Evolutionary conservation across 2,797 vertebrate species (phyloP).

Genomic region (Gila robusta): DNA sequence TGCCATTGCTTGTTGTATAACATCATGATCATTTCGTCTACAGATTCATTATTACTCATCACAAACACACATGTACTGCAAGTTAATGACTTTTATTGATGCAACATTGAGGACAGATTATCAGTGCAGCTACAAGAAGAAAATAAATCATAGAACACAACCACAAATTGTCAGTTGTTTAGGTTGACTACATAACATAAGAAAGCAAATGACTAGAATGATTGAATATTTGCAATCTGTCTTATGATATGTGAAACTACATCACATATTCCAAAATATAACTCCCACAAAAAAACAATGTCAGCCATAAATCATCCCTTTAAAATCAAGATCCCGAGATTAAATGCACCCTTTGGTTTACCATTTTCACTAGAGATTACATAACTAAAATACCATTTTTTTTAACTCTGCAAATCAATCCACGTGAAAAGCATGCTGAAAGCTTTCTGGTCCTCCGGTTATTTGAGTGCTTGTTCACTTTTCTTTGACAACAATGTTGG

Average conservation of each 20-base stretch:
- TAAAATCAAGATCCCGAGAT: neutral
- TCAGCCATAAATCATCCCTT: neutral
- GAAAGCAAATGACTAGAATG: neutral
- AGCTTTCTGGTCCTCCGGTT: neutral
- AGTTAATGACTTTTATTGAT: conserved; percentile 37
- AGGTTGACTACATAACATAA: neutral
- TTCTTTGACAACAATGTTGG: conserved; percentile 78
- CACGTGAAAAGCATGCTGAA: neutral
- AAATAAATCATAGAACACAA: neutral
- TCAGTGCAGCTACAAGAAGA: neutral
- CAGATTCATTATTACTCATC: neutral
- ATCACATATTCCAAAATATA: neutral
- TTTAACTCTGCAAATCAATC: neutral
- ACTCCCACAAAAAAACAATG: neutral
- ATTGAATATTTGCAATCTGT: neutral
- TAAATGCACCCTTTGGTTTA: conserved; percentile 18
- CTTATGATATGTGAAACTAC: neutral
- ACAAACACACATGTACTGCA: conserved; percentile 16
- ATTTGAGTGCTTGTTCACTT: conserved; percentile 59
- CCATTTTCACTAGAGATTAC: neutral
- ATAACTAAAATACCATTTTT: too few relatives aligned
- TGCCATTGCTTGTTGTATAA: neutral
- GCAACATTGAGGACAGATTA: conserved; percentile 7
- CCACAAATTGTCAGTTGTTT: neutral
- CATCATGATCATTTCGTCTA: neutral